A percentile compares a stretch with the other conserved stretches of the same genome.
Evolutionary conservation across 2,797 vertebrate species (phyloP).

Genomic region (Hephaestus fuliginosus): DNA sequence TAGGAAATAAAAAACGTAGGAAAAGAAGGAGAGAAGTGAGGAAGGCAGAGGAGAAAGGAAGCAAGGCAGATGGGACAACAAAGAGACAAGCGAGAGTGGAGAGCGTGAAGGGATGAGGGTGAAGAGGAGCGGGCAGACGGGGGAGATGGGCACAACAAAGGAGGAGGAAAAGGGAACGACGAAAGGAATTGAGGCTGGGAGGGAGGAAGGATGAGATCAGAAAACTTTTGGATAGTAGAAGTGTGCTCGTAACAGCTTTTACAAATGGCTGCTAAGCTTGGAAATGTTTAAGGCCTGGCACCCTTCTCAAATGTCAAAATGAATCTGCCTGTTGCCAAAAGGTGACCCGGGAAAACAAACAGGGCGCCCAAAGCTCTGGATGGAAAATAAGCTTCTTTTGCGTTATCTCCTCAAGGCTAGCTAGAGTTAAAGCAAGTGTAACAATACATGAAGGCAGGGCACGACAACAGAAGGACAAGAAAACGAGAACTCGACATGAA

Average conservation of each 20-base stretch:
- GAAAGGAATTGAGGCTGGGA: background rate
- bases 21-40: background rate
- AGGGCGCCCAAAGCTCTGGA: conserved; percentile 31
- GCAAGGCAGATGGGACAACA: conserved; percentile 26
- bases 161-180: background rate
- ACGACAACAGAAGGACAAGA: conserved; percentile 3
- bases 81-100: conserved; percentile 17
- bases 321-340: conserved; percentile 54
- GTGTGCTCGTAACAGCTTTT: conserved; percentile 53
- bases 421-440: conserved; percentile 1
- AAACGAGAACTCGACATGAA: conserved; percentile 10
- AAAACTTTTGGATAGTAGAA: conserved; percentile 34
- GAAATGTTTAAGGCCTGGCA: conserved; percentile 72
- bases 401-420: conserved; percentile 43
- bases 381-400: conserved; percentile 41
- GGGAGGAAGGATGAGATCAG: conserved; percentile 15
- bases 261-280: conserved; percentile 67
- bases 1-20: background rate
- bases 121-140: conserved; percentile 20
- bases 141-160: conserved; percentile 3
- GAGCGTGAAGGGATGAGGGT: conserved; percentile 7
- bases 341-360: conserved; percentile 65
- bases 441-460: background rate
- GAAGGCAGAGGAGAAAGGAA: background rate
- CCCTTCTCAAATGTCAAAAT: conserved; percentile 64